phyloP scores from a whole-genome alignment of 2,888 invertebrate species.

The Drosophila percnosoma region DNA sequence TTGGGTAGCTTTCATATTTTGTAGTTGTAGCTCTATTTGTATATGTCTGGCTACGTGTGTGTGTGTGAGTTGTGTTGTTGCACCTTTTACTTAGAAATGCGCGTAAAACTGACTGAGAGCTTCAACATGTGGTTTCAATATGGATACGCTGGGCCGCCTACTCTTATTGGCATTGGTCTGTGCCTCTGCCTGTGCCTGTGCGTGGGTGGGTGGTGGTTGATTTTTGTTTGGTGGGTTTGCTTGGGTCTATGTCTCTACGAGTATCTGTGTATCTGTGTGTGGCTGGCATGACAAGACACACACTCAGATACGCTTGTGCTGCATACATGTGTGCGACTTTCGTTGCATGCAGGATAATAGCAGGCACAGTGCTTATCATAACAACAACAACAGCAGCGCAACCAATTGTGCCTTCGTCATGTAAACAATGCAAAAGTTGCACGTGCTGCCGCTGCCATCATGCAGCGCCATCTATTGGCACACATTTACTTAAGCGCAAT shows the following conservation, averaged over 20 bases:
- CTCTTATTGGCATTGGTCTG: constrained; percentile 52
- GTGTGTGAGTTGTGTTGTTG: constrained; percentile 38
- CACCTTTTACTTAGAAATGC: constrained; percentile 76
- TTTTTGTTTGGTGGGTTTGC: constrained; percentile 11
- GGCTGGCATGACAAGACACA: constrained; percentile 44
- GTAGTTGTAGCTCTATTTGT: constrained; percentile 5
- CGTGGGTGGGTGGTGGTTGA: constrained; percentile 33
- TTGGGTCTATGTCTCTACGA: constrained; percentile 39
- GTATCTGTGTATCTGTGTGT: constrained; percentile 30
- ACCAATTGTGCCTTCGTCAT: constrained; percentile 45
- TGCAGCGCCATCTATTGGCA: constrained; percentile 81
- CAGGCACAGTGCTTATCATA: constrained; percentile 35
- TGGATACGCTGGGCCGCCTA: constrained; percentile 55
- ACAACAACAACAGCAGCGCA: constrained; percentile 19
- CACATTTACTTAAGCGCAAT: constrained; percentile 70
- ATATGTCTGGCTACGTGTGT: background rate
- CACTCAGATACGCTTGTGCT: constrained; percentile 16
- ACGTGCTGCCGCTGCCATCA: constrained; percentile 71
- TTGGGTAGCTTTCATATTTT: constrained; percentile 34
- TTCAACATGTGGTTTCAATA: constrained; percentile 75
- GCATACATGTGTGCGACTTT: constrained; percentile 26
- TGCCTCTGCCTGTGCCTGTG: constrained; percentile 17
- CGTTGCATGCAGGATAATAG: constrained; percentile 57
- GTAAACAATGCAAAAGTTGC: constrained; percentile 76
- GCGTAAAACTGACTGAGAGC: constrained; percentile 65